Evolutionary conservation across 2,113 vertebrate species (phyloP).

Genomic region (Nanorana parkeri): DNA sequence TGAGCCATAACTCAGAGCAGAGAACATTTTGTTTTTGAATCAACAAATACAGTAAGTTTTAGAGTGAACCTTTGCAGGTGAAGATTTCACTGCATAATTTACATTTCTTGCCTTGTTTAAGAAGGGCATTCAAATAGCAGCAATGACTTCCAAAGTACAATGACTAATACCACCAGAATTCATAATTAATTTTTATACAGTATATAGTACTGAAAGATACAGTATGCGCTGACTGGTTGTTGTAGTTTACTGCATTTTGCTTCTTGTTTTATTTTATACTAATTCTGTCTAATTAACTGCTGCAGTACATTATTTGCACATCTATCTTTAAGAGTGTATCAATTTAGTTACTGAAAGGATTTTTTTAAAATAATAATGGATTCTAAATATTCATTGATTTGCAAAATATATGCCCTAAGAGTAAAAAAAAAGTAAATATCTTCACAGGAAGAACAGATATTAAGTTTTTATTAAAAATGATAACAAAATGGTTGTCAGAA

Average conservation of each 20-base stretch:
- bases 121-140: no score
- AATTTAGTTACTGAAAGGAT: not conserved
- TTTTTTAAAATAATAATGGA: conserved; percentile 14
- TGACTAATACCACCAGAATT: no score
- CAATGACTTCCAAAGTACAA: no score
- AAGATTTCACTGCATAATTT: no score
- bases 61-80: no score
- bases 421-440: conserved; percentile 35
- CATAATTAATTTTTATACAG: no score
- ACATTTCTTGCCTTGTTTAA: no score
- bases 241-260: not conserved
- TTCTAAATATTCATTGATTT: conserved; percentile 29
- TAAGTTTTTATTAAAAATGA: conserved; percentile 74
- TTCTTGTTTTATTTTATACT: not conserved
- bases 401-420: not conserved
- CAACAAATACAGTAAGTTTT: no score
- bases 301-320: not conserved
- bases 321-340: not conserved
- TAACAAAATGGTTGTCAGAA: conserved; percentile 68
- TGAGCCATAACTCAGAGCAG: no score
- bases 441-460: conserved; percentile 64
- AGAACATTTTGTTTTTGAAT: no score
- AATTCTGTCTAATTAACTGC: not conserved
- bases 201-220: no score
- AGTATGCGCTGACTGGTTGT: no score